Base-by-base conservation (phyloP, 2,888 invertebrate species). In the Didymodactylos carnosus region DNA sequence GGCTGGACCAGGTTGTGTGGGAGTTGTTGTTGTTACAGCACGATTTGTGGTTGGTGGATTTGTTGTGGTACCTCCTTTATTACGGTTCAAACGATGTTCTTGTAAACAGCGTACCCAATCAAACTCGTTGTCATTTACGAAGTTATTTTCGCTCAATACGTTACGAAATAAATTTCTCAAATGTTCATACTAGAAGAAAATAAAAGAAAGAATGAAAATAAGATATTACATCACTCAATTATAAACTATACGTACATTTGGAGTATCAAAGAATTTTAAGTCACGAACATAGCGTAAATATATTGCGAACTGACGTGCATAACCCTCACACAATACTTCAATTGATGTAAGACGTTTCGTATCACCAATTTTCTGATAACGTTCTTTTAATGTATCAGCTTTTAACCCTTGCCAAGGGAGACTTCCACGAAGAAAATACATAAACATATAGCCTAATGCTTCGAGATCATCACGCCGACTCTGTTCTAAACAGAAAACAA, bases 321-420 rank as follows among this genome's bases (percentile, higher is more conserved):
- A 86, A 77, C 86, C 86, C 80, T 87, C 87, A 80, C 87, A 87
- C 39, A 87, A 82, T 77, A 89, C 89, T 87, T 94, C 94, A 81
- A 95, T 92, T 75, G 94, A 91, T 79, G 94, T 95, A 80, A 93
- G 91, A 82, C 94, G 88, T 85, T 95, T 95, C 78, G 95, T 95
- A 85, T 95, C 94, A 81, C 95, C 94, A 84, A 95, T 95, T 87
- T 94, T 94, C 87, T 95, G 94, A 87, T 95, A 95, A 84, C 94
- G 78, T 86, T 94, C 94, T 87, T 94, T 94, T 82, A 94, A 88
- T 82, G 94, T 94, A 85, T 94, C 94, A 80, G 94, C 94, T 88
- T 94, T 94, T 83, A 95, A 88, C 81, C 95, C 95, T 87, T 95
- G 94, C 94, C 94, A 94, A 11, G 76, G 76, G 25, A 76, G 69